Percentiles rank a stretch among this genome's conserved stretches.
These are phyloP conservation scores for Monopis laevigella DNA, from an alignment of 2,888 invertebrate genomes.

Conservation along the genomic window DNA sequence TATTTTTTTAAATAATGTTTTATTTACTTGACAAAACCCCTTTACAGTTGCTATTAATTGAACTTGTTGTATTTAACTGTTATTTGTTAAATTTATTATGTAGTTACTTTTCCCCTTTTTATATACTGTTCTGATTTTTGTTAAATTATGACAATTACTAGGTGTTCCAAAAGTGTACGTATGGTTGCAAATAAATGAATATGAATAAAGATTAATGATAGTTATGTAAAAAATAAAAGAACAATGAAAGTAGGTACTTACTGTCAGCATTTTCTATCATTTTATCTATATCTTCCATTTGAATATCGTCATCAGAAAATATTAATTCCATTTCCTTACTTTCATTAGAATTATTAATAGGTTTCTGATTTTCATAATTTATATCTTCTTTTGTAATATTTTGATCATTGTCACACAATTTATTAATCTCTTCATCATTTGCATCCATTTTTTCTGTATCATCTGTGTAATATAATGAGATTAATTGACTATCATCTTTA, in stretches of 20 bases:
- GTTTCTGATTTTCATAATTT: constrained; percentile 8
- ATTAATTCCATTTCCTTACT: constrained; percentile 23
- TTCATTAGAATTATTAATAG: constrained; percentile 13
- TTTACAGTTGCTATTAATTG: too few species aligned
- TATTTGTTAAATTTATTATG: too few species aligned
- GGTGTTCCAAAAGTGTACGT: too few species aligned
- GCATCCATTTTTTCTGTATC: constrained; percentile 7
- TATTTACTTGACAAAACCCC: too few species aligned
- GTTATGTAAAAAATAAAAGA: too few species aligned
- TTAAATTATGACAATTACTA: too few species aligned
- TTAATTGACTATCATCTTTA: constrained; percentile 10
- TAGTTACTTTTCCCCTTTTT: too few species aligned
- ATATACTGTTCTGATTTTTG: too few species aligned
- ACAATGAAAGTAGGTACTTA: not conserved
- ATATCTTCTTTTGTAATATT: not conserved
- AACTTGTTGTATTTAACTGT: too few species aligned
- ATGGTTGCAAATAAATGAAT: too few species aligned
- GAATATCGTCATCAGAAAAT: constrained; percentile 43
- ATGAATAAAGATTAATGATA: too few species aligned
- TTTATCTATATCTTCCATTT: constrained; percentile 45
- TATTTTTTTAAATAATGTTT: too few species aligned
- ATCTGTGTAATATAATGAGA: constrained; percentile 15
- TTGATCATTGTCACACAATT: not conserved
- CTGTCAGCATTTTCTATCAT: constrained; percentile 42
- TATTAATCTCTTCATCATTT: not conserved